phyloP scores from a whole-genome alignment of 2,113 vertebrate genomes.

The Sigmodon hispidus region DNA sequence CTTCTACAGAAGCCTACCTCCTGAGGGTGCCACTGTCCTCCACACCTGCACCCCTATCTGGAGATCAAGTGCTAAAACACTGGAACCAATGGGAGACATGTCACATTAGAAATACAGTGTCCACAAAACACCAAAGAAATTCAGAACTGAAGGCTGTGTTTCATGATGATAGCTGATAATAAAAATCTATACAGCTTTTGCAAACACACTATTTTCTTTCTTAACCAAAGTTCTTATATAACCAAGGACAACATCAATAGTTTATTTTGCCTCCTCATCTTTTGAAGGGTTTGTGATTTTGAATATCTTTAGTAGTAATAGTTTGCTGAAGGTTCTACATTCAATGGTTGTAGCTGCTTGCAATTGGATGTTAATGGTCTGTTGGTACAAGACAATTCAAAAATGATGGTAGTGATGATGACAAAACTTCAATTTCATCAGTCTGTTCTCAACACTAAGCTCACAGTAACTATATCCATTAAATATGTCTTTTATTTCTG shows the following conservation, averaged over 20 bases:
- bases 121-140: neutral
- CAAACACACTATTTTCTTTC: neutral
- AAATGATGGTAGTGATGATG: neutral
- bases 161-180: neutral
- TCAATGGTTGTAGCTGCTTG: neutral
- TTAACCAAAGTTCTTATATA: neutral
- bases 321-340: neutral
- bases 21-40: neutral
- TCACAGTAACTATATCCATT: neutral
- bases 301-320: neutral
- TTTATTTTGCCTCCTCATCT: neutral
- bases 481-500: neutral
- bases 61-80: neutral
- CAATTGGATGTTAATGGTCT: neutral
- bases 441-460: neutral
- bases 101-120: neutral
- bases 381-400: neutral
- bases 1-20: neutral
- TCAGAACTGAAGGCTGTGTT: neutral
- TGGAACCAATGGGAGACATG: neutral
- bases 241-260: neutral
- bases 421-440: neutral
- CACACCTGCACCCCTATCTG: neutral
- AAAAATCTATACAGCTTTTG: neutral
- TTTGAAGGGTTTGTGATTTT: neutral